Conservation (phyloP, 2,113 vertebrate species). For the Gymnogyps californianus region DNA sequence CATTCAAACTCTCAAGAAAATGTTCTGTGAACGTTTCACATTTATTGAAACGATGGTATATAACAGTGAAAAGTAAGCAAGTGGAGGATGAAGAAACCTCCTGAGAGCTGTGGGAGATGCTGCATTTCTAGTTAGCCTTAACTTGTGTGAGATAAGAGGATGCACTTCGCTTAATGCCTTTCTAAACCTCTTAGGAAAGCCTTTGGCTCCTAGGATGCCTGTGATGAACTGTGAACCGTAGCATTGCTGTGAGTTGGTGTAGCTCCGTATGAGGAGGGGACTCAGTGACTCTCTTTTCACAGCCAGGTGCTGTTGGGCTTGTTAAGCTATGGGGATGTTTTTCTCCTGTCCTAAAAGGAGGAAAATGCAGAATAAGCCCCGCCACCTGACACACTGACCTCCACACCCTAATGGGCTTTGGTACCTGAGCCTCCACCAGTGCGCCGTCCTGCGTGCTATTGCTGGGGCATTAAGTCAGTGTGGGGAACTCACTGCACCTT, state of each 20-base stretch:
- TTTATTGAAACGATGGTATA: neutral
- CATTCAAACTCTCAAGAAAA: neutral
- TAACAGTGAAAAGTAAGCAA: neutral
- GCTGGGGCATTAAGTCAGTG: neutral
- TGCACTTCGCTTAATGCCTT: neutral
- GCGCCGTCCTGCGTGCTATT: accelerated
- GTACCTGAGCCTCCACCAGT: neutral
- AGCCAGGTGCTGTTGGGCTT: neutral
- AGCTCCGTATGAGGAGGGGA: neutral
- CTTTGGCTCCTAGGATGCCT: neutral
- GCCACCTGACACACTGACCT: neutral
- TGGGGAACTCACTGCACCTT: neutral
- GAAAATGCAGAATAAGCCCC: neutral
- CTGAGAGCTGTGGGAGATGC: neutral
- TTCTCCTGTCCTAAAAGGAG: neutral
- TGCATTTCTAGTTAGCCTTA: neutral
- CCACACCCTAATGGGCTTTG: neutral
- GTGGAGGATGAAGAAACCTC: neutral
- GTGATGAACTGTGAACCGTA: neutral
- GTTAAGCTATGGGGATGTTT: neutral
- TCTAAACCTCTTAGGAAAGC: neutral
- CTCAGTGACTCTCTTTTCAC: neutral
- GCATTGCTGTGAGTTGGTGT: neutral
- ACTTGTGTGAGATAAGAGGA: neutral
- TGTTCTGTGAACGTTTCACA: neutral